These are phyloP conservation scores for Cacatua alba DNA, from an alignment of 2,113 vertebrate genomes.

Conservation along the genomic window DNA sequence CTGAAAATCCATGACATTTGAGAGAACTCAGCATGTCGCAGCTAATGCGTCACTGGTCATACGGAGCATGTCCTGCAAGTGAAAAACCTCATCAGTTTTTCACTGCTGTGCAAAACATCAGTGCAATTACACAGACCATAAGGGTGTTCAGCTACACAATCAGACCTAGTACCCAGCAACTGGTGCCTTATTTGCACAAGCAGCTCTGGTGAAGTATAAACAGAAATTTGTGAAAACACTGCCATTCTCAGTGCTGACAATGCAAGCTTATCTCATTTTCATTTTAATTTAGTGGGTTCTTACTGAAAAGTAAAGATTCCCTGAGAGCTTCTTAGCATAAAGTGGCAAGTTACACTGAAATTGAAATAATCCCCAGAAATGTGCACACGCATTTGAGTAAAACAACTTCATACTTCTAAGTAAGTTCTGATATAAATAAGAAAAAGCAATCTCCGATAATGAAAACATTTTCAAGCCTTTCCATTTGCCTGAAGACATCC, in stretches of 20 bases:
- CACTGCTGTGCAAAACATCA: not conserved
- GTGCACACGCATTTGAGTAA: not conserved
- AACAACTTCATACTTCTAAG: not conserved
- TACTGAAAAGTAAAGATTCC: constrained; percentile 28
- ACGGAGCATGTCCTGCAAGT: not conserved
- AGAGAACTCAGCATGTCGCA: not conserved
- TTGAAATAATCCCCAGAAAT: constrained; percentile 46
- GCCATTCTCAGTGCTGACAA: not conserved
- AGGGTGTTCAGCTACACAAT: not conserved
- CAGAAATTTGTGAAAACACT: not conserved
- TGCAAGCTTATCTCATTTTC: constrained; percentile 26
- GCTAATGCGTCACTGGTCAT: not conserved
- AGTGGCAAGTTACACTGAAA: constrained; percentile 54
- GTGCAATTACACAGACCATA: not conserved
- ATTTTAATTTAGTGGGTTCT: constrained; percentile 45
- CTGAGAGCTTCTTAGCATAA: constrained; percentile 24
- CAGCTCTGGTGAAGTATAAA: not conserved
- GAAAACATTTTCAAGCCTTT: constrained; percentile 5
- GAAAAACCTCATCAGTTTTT: not conserved
- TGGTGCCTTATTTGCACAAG: not conserved
- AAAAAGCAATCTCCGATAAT: not conserved
- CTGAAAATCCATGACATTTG: not conserved
- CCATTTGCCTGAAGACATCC: not conserved
- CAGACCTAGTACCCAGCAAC: not conserved
- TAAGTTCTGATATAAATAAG: constrained; percentile 3